Percentiles rank a stretch among this genome's conserved stretches.
These are phyloP conservation scores for Polylopha cassiicola DNA, from an alignment of 2,888 invertebrate species.

Conservation along the genomic window DNA sequence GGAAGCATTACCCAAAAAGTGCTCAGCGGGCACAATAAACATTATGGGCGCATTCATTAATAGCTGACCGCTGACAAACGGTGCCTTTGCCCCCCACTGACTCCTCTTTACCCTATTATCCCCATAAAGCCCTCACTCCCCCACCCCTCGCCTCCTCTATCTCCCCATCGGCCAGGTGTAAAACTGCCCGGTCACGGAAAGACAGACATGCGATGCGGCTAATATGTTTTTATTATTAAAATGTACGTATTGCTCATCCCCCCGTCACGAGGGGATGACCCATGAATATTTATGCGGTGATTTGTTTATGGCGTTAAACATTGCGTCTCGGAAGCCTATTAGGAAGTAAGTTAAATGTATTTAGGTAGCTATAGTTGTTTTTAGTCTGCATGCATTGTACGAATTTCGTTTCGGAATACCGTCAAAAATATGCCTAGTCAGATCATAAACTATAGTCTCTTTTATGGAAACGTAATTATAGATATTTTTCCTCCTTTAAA, in stretches of 20 bases:
- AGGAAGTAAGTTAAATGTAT: no score
- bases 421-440: no score
- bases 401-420: no score
- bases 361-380: no score
- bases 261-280: constrained; percentile 51
- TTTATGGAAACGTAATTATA: no score
- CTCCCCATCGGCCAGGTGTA: constrained; percentile 69
- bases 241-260: constrained; percentile 62
- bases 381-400: no score
- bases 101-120: constrained; percentile 51
- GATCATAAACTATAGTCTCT: no score
- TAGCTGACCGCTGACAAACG: constrained; percentile 73
- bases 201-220: constrained; percentile 73
- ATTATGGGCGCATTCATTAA: constrained; percentile 72
- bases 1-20: constrained; percentile 56
- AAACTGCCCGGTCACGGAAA: constrained; percentile 75
- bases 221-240: constrained; percentile 76
- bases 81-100: constrained; percentile 49
- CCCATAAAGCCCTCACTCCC: constrained; percentile 45
- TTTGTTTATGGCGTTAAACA: constrained; percentile 52
- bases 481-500: no score
- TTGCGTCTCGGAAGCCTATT: constrained; percentile 11
- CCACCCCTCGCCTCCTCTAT: constrained; percentile 37
- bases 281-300: constrained; percentile 71
- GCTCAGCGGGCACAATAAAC: constrained; percentile 70